Percentiles rank a stretch among this genome's conserved stretches.
These are phyloP conservation scores for Lophius americanus DNA, from an alignment of 2,797 vertebrate genomes.

Conservation along the genomic window DNA sequence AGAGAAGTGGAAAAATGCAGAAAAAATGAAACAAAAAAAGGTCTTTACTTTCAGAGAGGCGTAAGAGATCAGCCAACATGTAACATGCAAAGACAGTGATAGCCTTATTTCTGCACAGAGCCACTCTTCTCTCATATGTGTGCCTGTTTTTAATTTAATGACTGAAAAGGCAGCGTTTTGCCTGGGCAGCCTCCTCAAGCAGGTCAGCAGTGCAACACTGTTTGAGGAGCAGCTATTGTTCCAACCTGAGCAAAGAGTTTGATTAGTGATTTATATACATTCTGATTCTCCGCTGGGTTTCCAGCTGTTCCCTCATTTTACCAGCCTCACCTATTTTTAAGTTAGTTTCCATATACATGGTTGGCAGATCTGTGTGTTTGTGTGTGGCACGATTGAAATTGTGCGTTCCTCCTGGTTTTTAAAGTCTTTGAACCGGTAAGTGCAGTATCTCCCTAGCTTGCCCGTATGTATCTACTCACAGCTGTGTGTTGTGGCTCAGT, in stretches of 20 bases:
- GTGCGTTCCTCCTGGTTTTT: conserved; percentile 45
- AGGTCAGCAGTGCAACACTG: conserved; percentile 34
- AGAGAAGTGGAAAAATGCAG: not conserved
- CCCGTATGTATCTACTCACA: conserved; percentile 30
- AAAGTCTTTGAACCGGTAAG: conserved; percentile 51
- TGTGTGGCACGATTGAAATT: conserved; percentile 30
- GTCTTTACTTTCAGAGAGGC: no score
- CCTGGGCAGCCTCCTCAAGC: conserved; percentile 42
- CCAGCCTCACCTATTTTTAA: conserved; percentile 32
- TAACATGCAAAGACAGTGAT: no score
- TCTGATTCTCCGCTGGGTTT: conserved; percentile 55
- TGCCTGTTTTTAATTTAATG: conserved; percentile 42
- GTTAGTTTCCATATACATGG: conserved; percentile 30
- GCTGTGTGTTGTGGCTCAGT: conserved; percentile 50
- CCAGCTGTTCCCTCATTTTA: conserved; percentile 64
- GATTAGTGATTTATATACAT: conserved; percentile 63
- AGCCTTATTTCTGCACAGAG: conserved; percentile 27
- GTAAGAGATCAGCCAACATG: not conserved
- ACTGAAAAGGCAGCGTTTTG: conserved; percentile 40
- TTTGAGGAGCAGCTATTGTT: conserved; percentile 63
- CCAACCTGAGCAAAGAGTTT: conserved; percentile 56
- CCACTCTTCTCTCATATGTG: conserved; percentile 4
- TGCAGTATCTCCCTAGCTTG: conserved; percentile 28
- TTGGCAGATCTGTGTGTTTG: conserved; percentile 25
- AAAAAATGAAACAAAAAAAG: not conserved